Evolutionary conservation across 2,113 vertebrate genomes (phyloP).

Genomic region (Cettia cetti): DNA sequence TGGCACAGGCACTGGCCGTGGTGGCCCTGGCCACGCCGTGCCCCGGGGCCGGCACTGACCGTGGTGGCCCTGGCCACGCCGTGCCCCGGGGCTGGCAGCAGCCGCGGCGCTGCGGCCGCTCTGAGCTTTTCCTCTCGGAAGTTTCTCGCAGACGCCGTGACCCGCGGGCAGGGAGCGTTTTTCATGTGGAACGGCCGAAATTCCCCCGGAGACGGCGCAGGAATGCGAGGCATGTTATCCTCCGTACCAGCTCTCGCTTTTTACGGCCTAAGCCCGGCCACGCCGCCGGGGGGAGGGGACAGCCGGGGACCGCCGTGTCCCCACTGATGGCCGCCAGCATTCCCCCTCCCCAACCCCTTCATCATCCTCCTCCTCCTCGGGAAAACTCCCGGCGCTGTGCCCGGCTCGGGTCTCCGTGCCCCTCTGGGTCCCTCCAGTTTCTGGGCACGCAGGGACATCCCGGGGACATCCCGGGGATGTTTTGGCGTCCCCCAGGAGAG

Average conservation of each 20-base stretch:
- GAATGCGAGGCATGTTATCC: constrained; percentile 50
- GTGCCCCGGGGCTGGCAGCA: accelerated
- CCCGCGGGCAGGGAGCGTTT: not conserved
- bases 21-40: too few relatives aligned
- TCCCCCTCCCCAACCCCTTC: not conserved
- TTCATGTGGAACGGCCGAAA: constrained; percentile 21
- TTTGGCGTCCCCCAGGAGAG: not conserved
- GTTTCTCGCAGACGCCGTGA: not conserved
- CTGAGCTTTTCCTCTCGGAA: not conserved
- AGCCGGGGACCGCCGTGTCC: not conserved
- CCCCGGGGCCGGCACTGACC: too few relatives aligned
- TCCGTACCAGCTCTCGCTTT: constrained; percentile 33
- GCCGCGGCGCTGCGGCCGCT: not conserved
- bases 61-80: not conserved
- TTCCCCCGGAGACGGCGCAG: constrained; percentile 37
- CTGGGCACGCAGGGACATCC: not conserved
- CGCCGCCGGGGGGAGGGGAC: not conserved
- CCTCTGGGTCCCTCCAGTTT: not conserved
- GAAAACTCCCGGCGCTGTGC: not conserved
- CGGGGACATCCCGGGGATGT: not conserved
- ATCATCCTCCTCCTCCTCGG: not conserved
- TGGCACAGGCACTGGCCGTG: too few relatives aligned
- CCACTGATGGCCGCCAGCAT: not conserved
- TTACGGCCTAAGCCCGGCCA: constrained; percentile 9
- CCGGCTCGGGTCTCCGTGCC: accelerated